phyloP scores from a whole-genome alignment of 2,113 vertebrate genomes.

The Scalopus aquaticus region DNA sequence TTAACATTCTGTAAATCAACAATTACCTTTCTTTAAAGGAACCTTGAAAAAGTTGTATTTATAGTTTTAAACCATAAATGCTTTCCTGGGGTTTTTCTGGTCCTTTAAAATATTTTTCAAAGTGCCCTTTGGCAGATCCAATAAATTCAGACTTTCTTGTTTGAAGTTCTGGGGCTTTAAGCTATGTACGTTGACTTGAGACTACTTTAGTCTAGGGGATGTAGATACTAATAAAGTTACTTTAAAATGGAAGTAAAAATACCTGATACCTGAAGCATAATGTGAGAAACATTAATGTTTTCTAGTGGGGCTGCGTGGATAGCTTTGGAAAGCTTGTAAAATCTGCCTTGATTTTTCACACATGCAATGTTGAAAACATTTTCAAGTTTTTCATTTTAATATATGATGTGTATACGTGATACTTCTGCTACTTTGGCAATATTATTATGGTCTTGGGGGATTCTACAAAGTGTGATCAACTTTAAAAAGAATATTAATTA shows the following conservation, averaged over 20 bases:
- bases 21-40: not conserved
- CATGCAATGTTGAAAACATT: not conserved
- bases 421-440: not conserved
- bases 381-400: not conserved
- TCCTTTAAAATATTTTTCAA: constrained; percentile 23
- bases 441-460: not conserved
- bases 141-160: not conserved
- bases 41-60: too few relatives aligned
- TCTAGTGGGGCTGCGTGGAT: not conserved
- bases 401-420: not conserved
- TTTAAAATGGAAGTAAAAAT: constrained; percentile 34
- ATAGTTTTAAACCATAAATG: not conserved
- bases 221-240: not conserved
- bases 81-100: constrained; percentile 22
- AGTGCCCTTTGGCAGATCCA: not conserved
- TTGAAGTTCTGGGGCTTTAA: not conserved
- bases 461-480: constrained; percentile 21
- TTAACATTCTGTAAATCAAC: constrained; percentile 12
- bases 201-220: not conserved
- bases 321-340: not conserved
- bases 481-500: constrained; percentile 47
- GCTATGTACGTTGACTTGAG: not conserved
- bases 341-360: constrained; percentile 4
- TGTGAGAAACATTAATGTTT: not conserved
- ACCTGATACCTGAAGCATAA: not conserved